Conservation (phyloP, 2,113 vertebrate genomes). For the Vombatus ursinus region DNA sequence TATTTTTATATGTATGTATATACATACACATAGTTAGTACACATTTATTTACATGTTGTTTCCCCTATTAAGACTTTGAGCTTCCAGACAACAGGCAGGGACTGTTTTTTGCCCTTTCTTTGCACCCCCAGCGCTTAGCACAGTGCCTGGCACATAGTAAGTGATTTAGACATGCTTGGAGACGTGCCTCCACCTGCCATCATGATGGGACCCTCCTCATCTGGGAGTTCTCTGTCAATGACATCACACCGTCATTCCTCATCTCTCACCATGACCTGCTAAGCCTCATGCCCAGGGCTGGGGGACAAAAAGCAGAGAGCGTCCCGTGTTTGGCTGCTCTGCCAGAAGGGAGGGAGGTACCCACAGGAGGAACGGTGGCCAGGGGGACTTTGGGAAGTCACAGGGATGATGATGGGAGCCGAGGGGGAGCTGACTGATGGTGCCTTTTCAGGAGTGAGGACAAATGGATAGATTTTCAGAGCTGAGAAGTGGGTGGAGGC, state of each 20-base stretch:
- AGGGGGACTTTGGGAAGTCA: no score
- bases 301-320: no score
- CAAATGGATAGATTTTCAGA: no score
- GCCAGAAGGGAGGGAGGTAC: no score
- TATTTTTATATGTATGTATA: no score
- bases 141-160: neutral
- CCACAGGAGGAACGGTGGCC: no score
- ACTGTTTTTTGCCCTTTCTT: neutral
- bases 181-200: neutral
- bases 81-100: neutral
- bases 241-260: neutral
- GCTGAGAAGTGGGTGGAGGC: neutral
- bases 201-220: no score
- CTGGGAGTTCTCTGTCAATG: neutral
- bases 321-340: no score
- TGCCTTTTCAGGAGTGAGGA: neutral
- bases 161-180: neutral
- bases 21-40: neutral
- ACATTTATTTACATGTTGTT: neutral
- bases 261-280: no score
- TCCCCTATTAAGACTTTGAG: neutral
- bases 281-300: no score
- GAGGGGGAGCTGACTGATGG: neutral
- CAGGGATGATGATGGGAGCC: neutral
- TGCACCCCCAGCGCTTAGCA: neutral